A percentile compares a stretch with the other conserved stretches of the same genome.
These are phyloP conservation scores for Danaus melanippus DNA, from an alignment of 1,140 invertebrate species.

Conservation along the genomic window DNA sequence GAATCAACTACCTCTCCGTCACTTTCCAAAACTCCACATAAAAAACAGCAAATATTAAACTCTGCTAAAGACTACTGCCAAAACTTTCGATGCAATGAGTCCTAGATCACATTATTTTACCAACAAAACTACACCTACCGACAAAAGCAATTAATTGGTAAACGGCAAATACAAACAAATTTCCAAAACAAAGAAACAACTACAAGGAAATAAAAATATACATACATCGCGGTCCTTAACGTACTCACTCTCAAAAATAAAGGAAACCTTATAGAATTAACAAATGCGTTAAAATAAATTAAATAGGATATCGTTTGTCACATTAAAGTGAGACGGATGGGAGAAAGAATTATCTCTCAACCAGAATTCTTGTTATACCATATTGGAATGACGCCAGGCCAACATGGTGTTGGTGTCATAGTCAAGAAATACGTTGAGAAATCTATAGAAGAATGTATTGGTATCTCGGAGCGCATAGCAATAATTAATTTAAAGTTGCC, in stretches of 20 bases:
- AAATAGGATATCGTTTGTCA: conserved; percentile 29
- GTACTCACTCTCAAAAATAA: conserved; percentile 24
- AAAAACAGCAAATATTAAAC: no score
- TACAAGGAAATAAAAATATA: conserved; percentile 17
- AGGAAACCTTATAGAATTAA: conserved; percentile 20
- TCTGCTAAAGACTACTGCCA: no score
- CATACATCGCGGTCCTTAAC: conserved; percentile 26
- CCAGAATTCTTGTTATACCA: no score
- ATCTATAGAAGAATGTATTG: conserved; percentile 16
- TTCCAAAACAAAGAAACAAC: neutral
- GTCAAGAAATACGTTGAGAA: conserved; percentile 20
- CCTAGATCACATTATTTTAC: no score
- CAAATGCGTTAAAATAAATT: conserved; percentile 20
- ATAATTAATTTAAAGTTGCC: conserved; percentile 25
- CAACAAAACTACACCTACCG: no score
- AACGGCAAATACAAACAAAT: conserved; percentile 24
- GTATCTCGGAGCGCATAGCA: conserved; percentile 24
- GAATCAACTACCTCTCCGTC: no score
- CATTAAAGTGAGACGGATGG: conserved; percentile 24
- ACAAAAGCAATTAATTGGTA: conserved; percentile 21
- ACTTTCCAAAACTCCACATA: no score
- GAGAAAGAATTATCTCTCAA: conserved; percentile 22
- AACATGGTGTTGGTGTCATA: conserved; percentile 22
- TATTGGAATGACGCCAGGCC: conserved; percentile 20
- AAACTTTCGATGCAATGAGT: conserved; percentile 20